Percentiles rank a stretch among this genome's conserved stretches.
These are phyloP conservation scores for Synodontis membranacea DNA, from an alignment of 2,113 vertebrate genomes.

Conservation along the genomic window DNA sequence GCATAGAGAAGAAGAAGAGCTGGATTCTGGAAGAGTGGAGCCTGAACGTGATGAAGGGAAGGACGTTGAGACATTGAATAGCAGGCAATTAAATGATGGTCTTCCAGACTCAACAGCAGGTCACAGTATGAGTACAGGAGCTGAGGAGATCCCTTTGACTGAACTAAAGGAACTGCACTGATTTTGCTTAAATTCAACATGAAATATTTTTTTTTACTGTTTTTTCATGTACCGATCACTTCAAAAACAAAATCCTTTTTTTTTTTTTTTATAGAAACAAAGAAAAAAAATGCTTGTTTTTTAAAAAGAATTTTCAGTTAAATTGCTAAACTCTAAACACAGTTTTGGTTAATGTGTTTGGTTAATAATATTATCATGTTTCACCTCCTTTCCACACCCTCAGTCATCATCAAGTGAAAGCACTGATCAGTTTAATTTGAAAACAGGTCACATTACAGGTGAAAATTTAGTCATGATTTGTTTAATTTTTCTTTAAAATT, in stretches of 20 bases:
- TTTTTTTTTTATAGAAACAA: neutral
- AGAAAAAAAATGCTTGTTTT: neutral
- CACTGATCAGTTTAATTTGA: neutral
- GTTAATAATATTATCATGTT: neutral
- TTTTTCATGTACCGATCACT: neutral
- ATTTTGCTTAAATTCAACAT: neutral
- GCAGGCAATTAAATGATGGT: slow-evolving; percentile 4
- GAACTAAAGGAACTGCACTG: neutral
- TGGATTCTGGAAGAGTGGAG: slow-evolving; percentile 14
- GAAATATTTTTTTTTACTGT: neutral
- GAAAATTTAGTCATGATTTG: neutral
- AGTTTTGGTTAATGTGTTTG: neutral
- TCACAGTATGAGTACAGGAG: neutral
- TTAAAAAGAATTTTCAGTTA: neutral
- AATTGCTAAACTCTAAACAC: neutral
- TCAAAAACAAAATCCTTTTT: neutral
- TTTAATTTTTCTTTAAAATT: neutral
- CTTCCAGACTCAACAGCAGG: neutral
- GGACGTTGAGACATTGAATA: neutral
- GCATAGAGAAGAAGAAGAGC: slow-evolving; percentile 34
- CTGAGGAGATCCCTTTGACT: neutral
- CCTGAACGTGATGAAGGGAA: slow-evolving; percentile 34
- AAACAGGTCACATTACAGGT: neutral
- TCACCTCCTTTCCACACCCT: neutral
- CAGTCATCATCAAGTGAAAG: neutral